Evolutionary conservation across 2,797 vertebrate genomes (phyloP), one percentile per base, ranked within the genome.

Genomic region (Cyprinodon diabolis): DNA sequence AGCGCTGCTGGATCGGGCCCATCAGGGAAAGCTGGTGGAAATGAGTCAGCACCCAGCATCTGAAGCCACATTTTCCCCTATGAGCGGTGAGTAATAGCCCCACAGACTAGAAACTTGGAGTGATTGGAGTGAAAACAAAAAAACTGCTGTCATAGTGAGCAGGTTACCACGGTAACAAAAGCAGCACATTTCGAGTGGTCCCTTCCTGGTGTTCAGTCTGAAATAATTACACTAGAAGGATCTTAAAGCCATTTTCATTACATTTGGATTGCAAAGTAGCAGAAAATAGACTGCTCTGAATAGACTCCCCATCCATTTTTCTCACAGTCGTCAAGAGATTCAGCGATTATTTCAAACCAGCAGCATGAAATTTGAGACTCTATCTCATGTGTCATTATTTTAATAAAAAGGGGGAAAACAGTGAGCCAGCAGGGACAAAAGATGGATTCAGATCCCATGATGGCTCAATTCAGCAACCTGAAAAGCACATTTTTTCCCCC

Each of bases 111-210:
- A 30, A 30, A 30, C 30, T 30, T 30, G 30, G 30, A 30, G 2
- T 30, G 30, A 83, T 79, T 5, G 37, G 19, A 60, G 51, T 74
- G 73, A 82, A 86, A 85, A 90, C 82, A 90, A 88, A 87, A 83
- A 3, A 52, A 68, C 55, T 25, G 83, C 56, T 43, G 87, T 71
- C 87, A 89, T 84, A 86, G 91, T 76, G 74, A 90, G 87, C 10
- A n/a, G 71, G 88, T 91, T 89, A 70, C 91, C 88, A 79, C 56
- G 86, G 90, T 69, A 91, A 92, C 91, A 77, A 79, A 66, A 58
- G 3, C 67, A 11, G 62, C 56, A 68, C 21, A 54, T 65, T 51
- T 55, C 10, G 52, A 87, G 81, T 30, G 48, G 13, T 66, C 48
- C 60, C 58, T 75, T 80, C 12, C 30, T 17, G 48, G 45, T 43